Conservation (phyloP, 2,113 vertebrate species). For the Gallinago undulata region DNA sequence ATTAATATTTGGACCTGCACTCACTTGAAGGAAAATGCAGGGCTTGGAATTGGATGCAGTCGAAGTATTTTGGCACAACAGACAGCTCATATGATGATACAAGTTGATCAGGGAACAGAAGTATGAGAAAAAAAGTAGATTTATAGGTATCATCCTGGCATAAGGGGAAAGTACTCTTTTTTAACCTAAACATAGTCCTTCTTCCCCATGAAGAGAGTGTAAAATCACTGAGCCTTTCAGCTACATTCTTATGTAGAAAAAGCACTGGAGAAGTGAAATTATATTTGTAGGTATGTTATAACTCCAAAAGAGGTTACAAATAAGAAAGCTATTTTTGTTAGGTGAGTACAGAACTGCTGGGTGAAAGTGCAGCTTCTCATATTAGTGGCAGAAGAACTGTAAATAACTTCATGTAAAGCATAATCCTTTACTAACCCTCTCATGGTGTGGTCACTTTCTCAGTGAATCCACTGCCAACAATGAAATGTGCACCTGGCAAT, state of each 20-base stretch:
- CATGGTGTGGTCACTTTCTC: not conserved
- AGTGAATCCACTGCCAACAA: not conserved
- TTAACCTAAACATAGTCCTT: not conserved
- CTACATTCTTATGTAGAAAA: not conserved
- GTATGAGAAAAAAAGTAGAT: not conserved
- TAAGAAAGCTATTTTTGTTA: not conserved
- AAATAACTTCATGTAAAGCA: constrained; percentile 6
- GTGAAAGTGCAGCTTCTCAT: not conserved
- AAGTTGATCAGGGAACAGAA: not conserved
- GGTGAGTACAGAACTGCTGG: not conserved
- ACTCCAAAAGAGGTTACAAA: not conserved
- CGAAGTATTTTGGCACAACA: not conserved
- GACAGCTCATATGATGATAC: not conserved
- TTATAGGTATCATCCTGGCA: not conserved
- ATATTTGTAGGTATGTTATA: not conserved
- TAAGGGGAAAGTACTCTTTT: not conserved
- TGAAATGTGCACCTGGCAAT: constrained; percentile 4
- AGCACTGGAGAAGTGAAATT: not conserved
- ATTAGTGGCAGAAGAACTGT: not conserved
- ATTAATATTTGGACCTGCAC: not conserved
- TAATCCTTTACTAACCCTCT: not conserved
- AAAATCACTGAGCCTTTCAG: not conserved
- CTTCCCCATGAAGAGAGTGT: not conserved
- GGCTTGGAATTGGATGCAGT: not conserved
- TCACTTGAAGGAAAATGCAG: not conserved